Base-by-base conservation (phyloP, 2,888 invertebrate species). In the Metallyticus violacea region DNA sequence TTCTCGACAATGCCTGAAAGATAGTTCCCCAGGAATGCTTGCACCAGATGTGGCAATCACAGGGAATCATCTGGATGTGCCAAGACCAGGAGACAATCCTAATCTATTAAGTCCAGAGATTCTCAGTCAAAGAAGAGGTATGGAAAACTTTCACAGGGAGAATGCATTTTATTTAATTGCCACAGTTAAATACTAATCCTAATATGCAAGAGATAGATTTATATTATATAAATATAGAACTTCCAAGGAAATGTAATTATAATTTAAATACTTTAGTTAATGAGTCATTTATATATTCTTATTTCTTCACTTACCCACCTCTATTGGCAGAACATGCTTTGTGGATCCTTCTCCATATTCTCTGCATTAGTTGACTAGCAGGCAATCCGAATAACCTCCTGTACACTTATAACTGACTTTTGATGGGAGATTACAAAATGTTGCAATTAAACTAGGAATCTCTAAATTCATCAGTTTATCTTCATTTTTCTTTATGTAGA, bases 81-180 rank as follows among this genome's bases (percentile, higher is more conserved):
- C 97, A 7, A 94, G 95, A 90, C 94, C 94, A 81, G 92, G 93
- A 85, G 95, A 95, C 89, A 95, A 95, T 91, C 95, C 95, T n/a
- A 97, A 97, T 92, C 94, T 97, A 88, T 93, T 97, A 82, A 97
- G 97, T 91, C 97, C 97, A 27, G 97, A 97, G 90, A 94, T 95
- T 88, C 93, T 95, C 88, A 95, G 94, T 90, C 95, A 95, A 90
- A 92, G 96, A 89, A 93, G 96, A 92, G 94, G 94, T 94, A 90
- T 90, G 90, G 90, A 62, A 77, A 28, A 22, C 1, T 29, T 86
- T 77, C 29, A 26, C 82, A 28, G 28, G n/a, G 6, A 4, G 15
- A 86, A 40, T 76, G 26, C 28, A 27, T 83, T 85, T 85, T 86
- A 26, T 7, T 7, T 5, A n/a, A n/a, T n/a, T 26, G 7, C 1